Base-by-base conservation (phyloP, 2,797 vertebrate species). In the Trachurus trachurus region DNA sequence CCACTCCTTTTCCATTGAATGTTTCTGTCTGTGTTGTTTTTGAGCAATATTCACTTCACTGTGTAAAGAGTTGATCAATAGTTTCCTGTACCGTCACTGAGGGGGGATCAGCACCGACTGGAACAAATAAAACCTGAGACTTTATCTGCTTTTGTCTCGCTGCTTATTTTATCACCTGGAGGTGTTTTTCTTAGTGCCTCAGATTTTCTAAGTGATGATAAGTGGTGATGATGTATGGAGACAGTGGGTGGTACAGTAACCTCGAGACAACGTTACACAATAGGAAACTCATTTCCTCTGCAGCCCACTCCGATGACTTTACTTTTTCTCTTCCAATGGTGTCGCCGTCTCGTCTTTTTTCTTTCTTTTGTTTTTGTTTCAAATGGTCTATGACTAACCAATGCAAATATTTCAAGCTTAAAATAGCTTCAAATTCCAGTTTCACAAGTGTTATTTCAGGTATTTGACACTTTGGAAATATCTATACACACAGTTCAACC, bases 281-380 rank as follows among this genome's bases (percentile, higher is more conserved):
- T 10, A 31, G 50, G 56, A 83, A 80, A 78, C 81, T 71, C 64
- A 72, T 56, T 86, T 80, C 78, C 78, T 74, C 72, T 34, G 4
- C 78, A 62, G 66, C 86, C 76, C 74, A 84, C 80, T 70, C 37
- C 8, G 16, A 21, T 72, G 82, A 86, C 34, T 82, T 31, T 15
- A 57, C 39, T 16, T 0, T 76, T 65, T 70, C 49, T 29, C 34
- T 63, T 39, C 15, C 10, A 6, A n/a, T 31, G 19, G 9, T n/a
- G n/a, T n/a, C n/a, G n/a, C n/a, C 42, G 26, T 26, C 26, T 26
- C 31, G 45, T 31, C 37, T 60, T 17, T 45, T 9, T 26, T 6
- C 9, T 45, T 17, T 19, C 29, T 39, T 50, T 19, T 19, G 17
- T 42, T 9, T 37, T 37, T 37, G 34, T 37, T 37, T 37, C 8